Base-by-base conservation (phyloP, 2,888 invertebrate genomes). In the Erebia ligea region DNA sequence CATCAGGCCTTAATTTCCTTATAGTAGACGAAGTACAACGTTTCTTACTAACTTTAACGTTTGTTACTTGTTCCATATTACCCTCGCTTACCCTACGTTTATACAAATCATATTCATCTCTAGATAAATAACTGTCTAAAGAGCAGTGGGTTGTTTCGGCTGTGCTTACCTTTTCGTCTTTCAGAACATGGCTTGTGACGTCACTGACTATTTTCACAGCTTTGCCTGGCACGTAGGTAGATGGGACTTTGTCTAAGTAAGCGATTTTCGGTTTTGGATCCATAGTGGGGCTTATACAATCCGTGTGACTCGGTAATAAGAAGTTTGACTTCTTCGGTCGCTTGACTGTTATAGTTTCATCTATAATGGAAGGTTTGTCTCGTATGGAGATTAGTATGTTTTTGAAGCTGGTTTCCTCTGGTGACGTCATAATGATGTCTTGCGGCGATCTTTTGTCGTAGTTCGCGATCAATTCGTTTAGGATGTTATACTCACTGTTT, bases 151-250 rank as follows among this genome's bases (percentile, higher is more conserved):
- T 86, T 25, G 86, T 82, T 61, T 93, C 92, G 6, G 75, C 78
- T 21, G 78, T 70, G 79, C 89, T 90, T 86, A 94, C 93, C 90
- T 90, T 89, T 0, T 88, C 86, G 40, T 88, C 82, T 58, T 86
- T 82, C 4, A 87, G 82, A 19, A 82, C 80, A 76, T 94, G 94
- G 34, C 90, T 87, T 1, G 89, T 93, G 0, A 80, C 86, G 69
- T 94, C 94, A 63, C 95, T 95, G 79, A 96, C 92, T 42, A 96
- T 95, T 89, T 97, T 96, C 15, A 97, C 96, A 0, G 96, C 96
- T 85, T 96, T 96, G 1, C 96, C 96, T 0, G 96, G 96, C 50
- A 95, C 92, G 74, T 93, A 92, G 0, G 82, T 86, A 0, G 86
- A 70, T 0, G 90, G 85, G 0, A 89, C 90, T 75, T 87, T 88